Conservation (phyloP, 1,140 invertebrate species). For the Drosophila pachea region DNA sequence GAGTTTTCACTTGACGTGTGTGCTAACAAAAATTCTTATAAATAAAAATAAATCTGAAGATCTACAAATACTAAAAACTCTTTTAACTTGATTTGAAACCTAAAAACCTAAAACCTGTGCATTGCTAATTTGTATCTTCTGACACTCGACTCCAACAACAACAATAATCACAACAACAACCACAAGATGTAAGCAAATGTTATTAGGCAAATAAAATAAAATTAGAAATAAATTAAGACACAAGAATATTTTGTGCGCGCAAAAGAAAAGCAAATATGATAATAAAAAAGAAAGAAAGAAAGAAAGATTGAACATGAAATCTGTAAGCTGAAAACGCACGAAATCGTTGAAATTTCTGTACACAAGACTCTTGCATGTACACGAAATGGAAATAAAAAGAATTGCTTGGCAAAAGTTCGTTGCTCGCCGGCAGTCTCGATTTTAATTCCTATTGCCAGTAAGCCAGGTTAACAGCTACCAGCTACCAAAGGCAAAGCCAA, state of each 20-base stretch:
- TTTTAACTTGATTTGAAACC: too few relatives aligned
- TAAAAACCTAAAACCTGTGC: conserved; percentile 40
- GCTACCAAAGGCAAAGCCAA: conserved; percentile 3
- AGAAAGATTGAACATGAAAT: conserved; percentile 2
- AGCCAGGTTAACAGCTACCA: background rate
- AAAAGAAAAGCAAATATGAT: too few relatives aligned
- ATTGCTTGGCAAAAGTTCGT: conserved; percentile 65
- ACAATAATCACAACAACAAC: conserved; percentile 14
- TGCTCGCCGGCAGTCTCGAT: conserved; percentile 48
- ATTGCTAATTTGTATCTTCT: conserved; percentile 41
- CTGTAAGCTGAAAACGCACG: conserved; percentile 29
- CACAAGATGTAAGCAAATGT: conserved; percentile 56
- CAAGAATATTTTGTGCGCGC: conserved; percentile 56
- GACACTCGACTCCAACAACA: conserved; percentile 37
- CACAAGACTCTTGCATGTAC: conserved; percentile 26
- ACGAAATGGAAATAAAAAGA: conserved; percentile 44
- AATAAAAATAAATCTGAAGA: conserved; percentile 5
- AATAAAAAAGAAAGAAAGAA: background rate
- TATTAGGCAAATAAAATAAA: conserved; percentile 21
- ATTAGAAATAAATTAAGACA: conserved; percentile 25
- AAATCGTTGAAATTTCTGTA: conserved; percentile 32
- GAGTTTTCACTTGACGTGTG: conserved; percentile 56
- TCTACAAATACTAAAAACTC: conserved; percentile 2
- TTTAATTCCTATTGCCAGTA: conserved; percentile 36
- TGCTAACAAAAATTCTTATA: conserved; percentile 1